These are phyloP conservation scores for Netta rufina DNA, from an alignment of 2,797 vertebrate genomes.

Conservation along the genomic window DNA sequence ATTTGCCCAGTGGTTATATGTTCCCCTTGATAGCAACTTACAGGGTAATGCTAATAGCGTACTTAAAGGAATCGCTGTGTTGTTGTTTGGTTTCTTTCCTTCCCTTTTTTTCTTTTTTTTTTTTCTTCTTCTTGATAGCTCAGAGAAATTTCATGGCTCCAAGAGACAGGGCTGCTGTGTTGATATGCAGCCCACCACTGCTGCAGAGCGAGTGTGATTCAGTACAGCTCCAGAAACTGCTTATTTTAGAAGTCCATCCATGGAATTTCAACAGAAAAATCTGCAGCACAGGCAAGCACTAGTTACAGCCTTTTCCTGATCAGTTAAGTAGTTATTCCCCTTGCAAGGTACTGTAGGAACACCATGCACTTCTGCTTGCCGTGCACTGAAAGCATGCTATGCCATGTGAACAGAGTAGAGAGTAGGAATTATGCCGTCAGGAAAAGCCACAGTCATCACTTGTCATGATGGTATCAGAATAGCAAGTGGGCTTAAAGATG, in stretches of 20 bases:
- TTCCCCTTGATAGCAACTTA: not conserved
- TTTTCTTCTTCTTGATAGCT: not conserved
- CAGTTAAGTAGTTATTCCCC: not conserved
- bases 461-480: not conserved
- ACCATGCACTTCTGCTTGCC: not conserved
- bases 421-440: not conserved
- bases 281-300: not conserved
- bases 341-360: not conserved
- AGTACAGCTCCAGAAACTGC: not conserved
- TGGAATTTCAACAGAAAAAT: not conserved
- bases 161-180: not conserved
- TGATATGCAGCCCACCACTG: not conserved
- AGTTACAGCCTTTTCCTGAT: not conserved
- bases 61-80: not conserved
- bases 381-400: not conserved
- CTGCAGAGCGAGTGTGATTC: not conserved
- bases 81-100: not conserved
- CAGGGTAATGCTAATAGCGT: not conserved
- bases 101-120: too few relatives aligned
- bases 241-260: not conserved
- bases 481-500: not conserved
- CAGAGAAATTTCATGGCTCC: not conserved
- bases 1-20: not conserved
- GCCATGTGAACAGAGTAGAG: rapidly evolving
- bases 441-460: not conserved